These are phyloP conservation scores for Andrena flavipes DNA, from an alignment of 2,888 invertebrate species.

Conservation along the genomic window DNA sequence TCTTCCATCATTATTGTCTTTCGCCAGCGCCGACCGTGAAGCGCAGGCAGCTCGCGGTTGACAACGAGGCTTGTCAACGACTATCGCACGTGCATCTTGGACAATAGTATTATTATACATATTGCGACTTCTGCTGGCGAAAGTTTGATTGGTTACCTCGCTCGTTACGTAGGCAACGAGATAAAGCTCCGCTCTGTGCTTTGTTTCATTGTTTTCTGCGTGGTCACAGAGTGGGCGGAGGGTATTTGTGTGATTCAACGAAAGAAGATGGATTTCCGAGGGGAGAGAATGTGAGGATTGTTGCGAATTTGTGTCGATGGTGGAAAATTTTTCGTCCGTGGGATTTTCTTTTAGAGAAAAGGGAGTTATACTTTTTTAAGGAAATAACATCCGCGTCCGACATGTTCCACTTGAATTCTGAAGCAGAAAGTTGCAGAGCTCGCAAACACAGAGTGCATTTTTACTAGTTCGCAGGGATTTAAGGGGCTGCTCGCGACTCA, in stretches of 20 bases:
- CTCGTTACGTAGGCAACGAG: neutral
- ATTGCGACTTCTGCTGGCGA: neutral
- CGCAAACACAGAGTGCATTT: no score
- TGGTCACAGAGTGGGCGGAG: no score
- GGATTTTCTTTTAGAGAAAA: neutral
- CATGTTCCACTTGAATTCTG: no score
- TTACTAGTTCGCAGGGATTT: no score
- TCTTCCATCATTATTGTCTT: conserved; percentile 58
- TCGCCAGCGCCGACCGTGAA: conserved; percentile 4
- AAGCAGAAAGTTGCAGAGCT: no score
- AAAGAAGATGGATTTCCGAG: no score
- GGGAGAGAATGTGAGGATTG: neutral
- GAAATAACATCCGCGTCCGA: no score
- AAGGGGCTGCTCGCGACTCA: neutral
- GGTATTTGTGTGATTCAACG: no score
- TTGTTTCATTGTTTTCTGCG: no score
- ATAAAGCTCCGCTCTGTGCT: neutral
- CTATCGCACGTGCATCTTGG: conserved; percentile 20
- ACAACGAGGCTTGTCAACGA: conserved; percentile 46
- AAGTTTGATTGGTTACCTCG: neutral
- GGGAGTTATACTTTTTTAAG: no score
- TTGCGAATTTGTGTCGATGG: neutral
- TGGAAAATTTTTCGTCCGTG: neutral
- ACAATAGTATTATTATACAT: conserved; percentile 7
- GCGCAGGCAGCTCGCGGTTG: conserved; percentile 27